A percentile compares a stretch with the other conserved stretches of the same genome.
Conservation (phyloP, 2,888 invertebrate genomes). For the Eulithis prunata region DNA sequence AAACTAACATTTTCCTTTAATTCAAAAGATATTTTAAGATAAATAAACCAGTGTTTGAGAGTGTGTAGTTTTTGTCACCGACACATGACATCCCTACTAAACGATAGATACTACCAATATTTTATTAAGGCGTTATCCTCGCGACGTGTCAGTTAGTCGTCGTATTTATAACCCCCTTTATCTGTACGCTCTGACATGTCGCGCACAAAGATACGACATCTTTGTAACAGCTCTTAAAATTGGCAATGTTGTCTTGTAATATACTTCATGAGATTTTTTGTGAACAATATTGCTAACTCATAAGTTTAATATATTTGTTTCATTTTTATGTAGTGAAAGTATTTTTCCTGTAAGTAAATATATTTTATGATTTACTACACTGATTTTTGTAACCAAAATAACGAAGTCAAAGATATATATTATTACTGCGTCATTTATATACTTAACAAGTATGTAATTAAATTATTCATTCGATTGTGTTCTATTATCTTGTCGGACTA, state of each 20-base stretch:
- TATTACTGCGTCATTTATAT: no score
- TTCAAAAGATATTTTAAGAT: no score
- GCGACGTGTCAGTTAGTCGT: slow-evolving; percentile 16
- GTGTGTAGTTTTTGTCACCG: background rate
- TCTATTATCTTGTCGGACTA: background rate
- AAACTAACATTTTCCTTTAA: no score
- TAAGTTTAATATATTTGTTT: no score
- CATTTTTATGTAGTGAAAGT: no score
- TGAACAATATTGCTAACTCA: slow-evolving; percentile 8
- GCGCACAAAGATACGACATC: slow-evolving; percentile 8
- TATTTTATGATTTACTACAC: no score
- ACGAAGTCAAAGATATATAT: no score
- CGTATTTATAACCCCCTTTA: slow-evolving; percentile 26
- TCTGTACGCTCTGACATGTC: slow-evolving; percentile 20
- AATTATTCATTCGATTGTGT: no score
- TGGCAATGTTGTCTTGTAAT: slow-evolving; percentile 14
- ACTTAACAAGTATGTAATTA: no score
- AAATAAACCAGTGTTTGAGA: background rate
- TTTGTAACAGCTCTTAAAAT: slow-evolving; percentile 29
- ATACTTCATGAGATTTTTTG: slow-evolving; percentile 24
- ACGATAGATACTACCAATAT: slow-evolving; percentile 22
- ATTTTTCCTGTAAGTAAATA: no score
- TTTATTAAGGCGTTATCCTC: slow-evolving; percentile 25
- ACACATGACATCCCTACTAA: slow-evolving; percentile 11
- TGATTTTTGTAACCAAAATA: no score